Conservation (phyloP, 2,888 invertebrate species). For the Noctua comes region DNA sequence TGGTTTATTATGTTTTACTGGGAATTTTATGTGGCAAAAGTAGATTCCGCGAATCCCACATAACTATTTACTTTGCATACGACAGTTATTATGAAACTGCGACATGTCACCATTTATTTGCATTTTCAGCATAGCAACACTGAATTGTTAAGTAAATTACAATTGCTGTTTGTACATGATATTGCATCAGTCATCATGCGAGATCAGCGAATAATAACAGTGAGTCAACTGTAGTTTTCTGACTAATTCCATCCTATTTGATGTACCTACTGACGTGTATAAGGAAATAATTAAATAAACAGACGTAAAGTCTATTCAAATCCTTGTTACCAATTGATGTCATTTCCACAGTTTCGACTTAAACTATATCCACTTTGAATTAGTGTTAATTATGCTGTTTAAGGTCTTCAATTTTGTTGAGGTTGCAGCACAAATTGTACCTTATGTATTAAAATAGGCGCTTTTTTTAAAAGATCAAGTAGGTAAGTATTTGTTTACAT, state of each 20-base stretch:
- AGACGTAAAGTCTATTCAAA: slow-evolving; percentile 14
- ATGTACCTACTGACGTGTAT: slow-evolving; percentile 21
- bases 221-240: slow-evolving; percentile 57
- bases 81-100: slow-evolving; percentile 32
- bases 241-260: slow-evolving; percentile 42
- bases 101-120: slow-evolving; percentile 23
- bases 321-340: slow-evolving; percentile 7
- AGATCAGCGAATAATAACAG: slow-evolving; percentile 42
- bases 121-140: slow-evolving; percentile 41
- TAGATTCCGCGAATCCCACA: neutral
- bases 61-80: neutral
- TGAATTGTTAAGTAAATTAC: slow-evolving; percentile 40
- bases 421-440: neutral
- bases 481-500: neutral
- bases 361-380: neutral
- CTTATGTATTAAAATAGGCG: neutral
- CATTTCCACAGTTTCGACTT: neutral
- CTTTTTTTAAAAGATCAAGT: neutral
- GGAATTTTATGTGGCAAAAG: neutral
- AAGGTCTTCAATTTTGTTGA: neutral
- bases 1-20: neutral
- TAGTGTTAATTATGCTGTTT: neutral
- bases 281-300: slow-evolving; percentile 54
- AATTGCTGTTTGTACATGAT: slow-evolving; percentile 34
- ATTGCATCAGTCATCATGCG: slow-evolving; percentile 51